Conservation (phyloP, 2,113 vertebrate species). For the Lagenorhynchus albirostris region DNA sequence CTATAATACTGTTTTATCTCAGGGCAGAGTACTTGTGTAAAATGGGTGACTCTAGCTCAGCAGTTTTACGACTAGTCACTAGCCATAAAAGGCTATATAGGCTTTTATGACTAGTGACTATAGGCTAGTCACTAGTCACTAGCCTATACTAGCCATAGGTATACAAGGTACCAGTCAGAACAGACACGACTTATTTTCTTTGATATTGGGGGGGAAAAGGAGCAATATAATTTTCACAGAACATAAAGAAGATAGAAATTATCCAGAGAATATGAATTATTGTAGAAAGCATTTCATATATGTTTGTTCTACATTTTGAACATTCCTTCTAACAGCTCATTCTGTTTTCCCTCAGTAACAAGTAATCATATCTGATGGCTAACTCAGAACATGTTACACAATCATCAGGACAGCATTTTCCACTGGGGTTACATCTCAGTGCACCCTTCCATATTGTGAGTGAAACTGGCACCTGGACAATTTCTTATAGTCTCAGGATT, state of each 20-base stretch:
- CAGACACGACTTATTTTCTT: neutral
- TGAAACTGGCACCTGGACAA: neutral
- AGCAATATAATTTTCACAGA: neutral
- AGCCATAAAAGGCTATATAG: too few species aligned
- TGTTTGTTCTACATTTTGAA: neutral
- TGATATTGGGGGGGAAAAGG: neutral
- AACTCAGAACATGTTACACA: neutral
- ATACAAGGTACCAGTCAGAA: neutral
- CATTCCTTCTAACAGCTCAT: neutral
- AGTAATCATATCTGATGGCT: neutral
- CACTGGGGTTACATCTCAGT: neutral
- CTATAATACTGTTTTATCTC: neutral
- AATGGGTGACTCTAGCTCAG: neutral
- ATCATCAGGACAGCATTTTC: neutral
- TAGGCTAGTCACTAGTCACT: too few species aligned
- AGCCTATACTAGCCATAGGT: neutral
- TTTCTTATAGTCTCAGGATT: neutral
- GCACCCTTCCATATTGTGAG: neutral
- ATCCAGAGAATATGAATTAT: neutral
- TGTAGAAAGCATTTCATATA: neutral
- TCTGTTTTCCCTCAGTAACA: neutral
- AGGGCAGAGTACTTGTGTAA: neutral
- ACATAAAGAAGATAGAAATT: neutral
- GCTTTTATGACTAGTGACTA: too few species aligned
- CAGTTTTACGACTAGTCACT: neutral